Conservation (phyloP, 2,113 vertebrate species). For the Geococcyx californianus region DNA sequence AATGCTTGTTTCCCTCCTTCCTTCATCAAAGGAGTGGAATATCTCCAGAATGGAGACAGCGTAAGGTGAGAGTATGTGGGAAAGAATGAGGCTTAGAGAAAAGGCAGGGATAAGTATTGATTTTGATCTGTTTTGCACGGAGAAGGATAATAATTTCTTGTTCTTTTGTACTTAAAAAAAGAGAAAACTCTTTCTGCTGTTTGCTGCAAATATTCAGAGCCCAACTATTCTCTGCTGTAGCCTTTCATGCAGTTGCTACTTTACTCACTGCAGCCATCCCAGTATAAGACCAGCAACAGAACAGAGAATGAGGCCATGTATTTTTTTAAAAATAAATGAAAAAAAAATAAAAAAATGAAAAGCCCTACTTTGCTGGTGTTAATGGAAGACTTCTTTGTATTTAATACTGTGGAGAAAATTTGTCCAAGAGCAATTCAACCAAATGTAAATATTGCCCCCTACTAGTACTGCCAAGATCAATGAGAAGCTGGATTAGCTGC, state of each 20-base stretch:
- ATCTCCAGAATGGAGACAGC: not conserved
- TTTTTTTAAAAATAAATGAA: not conserved
- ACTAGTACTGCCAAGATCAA: constrained; percentile 24
- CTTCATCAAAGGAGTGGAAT: not conserved
- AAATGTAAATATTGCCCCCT: constrained; percentile 52
- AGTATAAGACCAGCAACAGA: not conserved
- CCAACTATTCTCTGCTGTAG: not conserved
- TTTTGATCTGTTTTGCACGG: constrained; percentile 16
- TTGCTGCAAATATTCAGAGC: not conserved
- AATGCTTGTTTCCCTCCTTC: not conserved
- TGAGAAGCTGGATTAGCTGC: constrained; percentile 1
- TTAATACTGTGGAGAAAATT: constrained; percentile 49
- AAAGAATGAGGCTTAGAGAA: not conserved
- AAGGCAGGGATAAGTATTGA: not conserved
- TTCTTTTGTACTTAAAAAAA: not conserved
- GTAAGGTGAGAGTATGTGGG: not conserved
- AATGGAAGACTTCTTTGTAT: constrained; percentile 49
- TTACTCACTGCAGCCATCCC: not conserved
- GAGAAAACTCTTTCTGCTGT: not conserved
- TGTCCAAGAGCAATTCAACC: constrained; percentile 29
- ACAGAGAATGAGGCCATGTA: not conserved
- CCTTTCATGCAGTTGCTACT: not conserved
- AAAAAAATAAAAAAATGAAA: constrained; percentile 42
- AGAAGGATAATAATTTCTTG: not conserved
- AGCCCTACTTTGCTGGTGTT: constrained; percentile 19